These are phyloP conservation scores for Ailuropoda melanoleuca DNA, from an alignment of 2,113 vertebrate genomes.

Conservation along the genomic window DNA sequence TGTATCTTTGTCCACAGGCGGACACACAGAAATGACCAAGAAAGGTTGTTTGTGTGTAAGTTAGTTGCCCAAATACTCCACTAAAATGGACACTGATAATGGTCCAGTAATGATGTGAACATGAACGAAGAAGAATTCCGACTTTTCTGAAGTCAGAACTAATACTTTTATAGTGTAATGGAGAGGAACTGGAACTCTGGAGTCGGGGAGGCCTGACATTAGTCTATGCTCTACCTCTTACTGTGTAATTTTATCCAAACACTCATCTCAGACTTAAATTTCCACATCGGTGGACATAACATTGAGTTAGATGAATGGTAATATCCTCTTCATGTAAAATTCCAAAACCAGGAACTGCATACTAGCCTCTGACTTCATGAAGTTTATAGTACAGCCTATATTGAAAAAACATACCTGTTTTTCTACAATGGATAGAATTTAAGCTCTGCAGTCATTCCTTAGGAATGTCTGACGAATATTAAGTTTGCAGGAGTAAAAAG, in stretches of 20 bases:
- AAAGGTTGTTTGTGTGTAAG: background rate
- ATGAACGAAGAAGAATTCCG: background rate
- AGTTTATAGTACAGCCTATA: constrained; percentile 31
- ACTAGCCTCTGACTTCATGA: fast-evolving
- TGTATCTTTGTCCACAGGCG: background rate
- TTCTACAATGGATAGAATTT: background rate
- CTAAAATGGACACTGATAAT: background rate
- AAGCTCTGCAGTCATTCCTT: background rate
- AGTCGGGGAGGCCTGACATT: background rate
- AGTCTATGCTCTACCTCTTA: background rate
- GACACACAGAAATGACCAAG: background rate
- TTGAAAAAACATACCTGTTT: constrained; percentile 44
- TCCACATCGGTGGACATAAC: fast-evolving
- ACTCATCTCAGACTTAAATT: background rate
- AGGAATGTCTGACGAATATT: constrained; percentile 49
- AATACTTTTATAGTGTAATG: background rate
- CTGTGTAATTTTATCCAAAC: background rate
- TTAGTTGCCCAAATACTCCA: background rate
- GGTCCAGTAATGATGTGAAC: background rate
- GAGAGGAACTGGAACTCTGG: background rate
- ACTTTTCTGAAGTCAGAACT: background rate
- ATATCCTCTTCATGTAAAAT: background rate
- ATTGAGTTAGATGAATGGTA: background rate
- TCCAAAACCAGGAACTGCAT: background rate
- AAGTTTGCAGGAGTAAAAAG: constrained; percentile 62